Base-by-base conservation (phyloP, 2,888 invertebrate species). In the Nipponacmea schrenckii region DNA sequence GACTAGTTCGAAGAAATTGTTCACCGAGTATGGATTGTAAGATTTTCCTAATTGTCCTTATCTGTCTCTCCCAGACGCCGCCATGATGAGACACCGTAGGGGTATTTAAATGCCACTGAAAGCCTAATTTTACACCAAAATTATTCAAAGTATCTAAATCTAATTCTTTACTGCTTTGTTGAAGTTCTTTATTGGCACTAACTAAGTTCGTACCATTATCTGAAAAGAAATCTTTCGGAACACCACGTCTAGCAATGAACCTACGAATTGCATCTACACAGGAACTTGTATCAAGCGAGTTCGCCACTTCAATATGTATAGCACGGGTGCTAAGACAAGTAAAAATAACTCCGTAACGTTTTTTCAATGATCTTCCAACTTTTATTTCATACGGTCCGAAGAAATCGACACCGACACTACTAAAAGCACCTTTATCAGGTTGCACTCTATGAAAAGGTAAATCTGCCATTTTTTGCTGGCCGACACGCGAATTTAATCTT, bases 301-400 rank as follows among this genome's bases (percentile, higher is more conserved):
- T 56, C 2, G 72, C 69, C 14, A 74, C 68, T 66, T 76, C 75
- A 0, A 76, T 31, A 50, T 77, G 73, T 20, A 71, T 64, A 14
- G 73, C 77, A 44, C 73, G 45, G 2, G 50, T 56, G 45, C 62
- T n/a, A 2, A 73, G 39, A 48, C 77, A 77, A 17, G 77, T 77
- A 46, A 77, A 77, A 17, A 77, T 69, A 15, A 74, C 74, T 15
- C 72, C 75, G 63, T 77, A 77, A 44, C 75, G 56, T 39, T 77
- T 77, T 10, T 31, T 46, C 1, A 27, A 62, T 12, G 45, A 39
- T 20, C 73, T 48, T 0, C 75, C 75, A 15, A 67, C 31, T 69
- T 76, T 77, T 8, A 74, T 48, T 15, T 24, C 17, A 48, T 67
- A 77, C 4, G 73, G 71, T 7, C 72, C 72, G 63, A 75, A 73